Base-by-base conservation (phyloP, 1,140 invertebrate species). In the Chymomyza costata region DNA sequence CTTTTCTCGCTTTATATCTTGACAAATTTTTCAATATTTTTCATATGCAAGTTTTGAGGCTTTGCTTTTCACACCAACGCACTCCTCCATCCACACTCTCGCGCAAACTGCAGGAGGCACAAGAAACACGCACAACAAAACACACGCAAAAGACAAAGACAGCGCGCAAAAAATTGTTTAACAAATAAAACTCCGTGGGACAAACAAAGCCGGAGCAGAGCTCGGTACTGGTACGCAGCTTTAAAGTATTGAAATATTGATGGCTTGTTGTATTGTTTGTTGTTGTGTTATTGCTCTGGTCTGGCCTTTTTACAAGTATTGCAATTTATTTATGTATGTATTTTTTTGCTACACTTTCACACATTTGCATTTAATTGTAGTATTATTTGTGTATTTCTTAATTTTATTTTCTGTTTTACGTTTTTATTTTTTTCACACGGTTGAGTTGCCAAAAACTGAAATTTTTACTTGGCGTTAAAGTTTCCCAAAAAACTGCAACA, bases 281-380 rank as follows among this genome's bases (percentile, higher is more conserved):
- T 28, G 5, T 28, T 28, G n/a, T n/a, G n/a, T n/a, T n/a, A n/a
- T n/a, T n/a, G n/a, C n/a, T 45, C 39, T 50, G 45, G 45, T 58
- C 49, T 31, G 40, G 35, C 43, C 11, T 34, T 43, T 51, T 18
- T 51, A 18, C 17, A 51, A 14, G 16, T 15, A 14, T 39, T 57
- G 47, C 38, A 44, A 39, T 47, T 37, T 47, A 16, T 46, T 46
- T 44, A 54, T 48, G 43, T 40, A n/a, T n/a, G n/a, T 44, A 49
- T 49, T 46, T 55, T 55, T 38, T 47, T 52, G 47, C 56, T 48
- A 71, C 73, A 78, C 71, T 78, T 78, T 78, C 71, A 71, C 67
- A 80, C 73, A 78, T 67, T 80, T 80, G 49, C 71, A 78, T 80
- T 80, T 47, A 76, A 68, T 76, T 63, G 67, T 65, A 28, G 10